Evolutionary conservation across 2,888 invertebrate genomes (phyloP).

Genomic region (Ditula angustiorana): DNA sequence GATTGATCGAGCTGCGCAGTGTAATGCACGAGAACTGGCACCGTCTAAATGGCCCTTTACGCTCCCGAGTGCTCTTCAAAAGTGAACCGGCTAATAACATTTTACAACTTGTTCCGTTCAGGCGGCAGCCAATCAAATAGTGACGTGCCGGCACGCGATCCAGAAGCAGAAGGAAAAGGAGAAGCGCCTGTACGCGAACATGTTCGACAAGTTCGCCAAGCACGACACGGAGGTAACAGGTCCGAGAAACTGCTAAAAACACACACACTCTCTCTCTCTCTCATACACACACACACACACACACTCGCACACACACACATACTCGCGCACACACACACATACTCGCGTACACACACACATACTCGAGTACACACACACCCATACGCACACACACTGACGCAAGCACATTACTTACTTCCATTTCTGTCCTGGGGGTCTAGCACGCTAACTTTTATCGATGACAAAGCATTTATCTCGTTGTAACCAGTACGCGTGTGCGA

Average conservation of each 20-base stretch:
- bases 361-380: background rate
- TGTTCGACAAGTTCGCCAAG: slow-evolving; percentile 97
- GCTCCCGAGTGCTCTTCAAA: too few relatives aligned
- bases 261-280: background rate
- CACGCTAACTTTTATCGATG: too few relatives aligned
- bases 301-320: background rate
- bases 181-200: slow-evolving; percentile 95
- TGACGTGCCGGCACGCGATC: slow-evolving; percentile 89
- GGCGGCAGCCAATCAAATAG: slow-evolving; percentile 93
- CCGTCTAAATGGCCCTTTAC: too few relatives aligned
- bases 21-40: too few relatives aligned
- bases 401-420: too few relatives aligned
- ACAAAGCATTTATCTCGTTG: too few relatives aligned
- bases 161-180: slow-evolving; percentile 92
- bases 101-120: slow-evolving; percentile 48
- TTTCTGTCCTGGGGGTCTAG: too few relatives aligned
- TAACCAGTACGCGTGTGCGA: too few relatives aligned
- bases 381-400: too few relatives aligned
- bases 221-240: slow-evolving; percentile 91
- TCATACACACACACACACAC: background rate
- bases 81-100: too few relatives aligned
- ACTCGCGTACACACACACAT: background rate
- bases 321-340: background rate
- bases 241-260: slow-evolving; percentile 53
- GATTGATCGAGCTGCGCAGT: too few relatives aligned